Percentiles rank a stretch among this genome's conserved stretches.
Evolutionary conservation across 2,113 vertebrate genomes (phyloP).

Genomic region (Propithecus coquereli): DNA sequence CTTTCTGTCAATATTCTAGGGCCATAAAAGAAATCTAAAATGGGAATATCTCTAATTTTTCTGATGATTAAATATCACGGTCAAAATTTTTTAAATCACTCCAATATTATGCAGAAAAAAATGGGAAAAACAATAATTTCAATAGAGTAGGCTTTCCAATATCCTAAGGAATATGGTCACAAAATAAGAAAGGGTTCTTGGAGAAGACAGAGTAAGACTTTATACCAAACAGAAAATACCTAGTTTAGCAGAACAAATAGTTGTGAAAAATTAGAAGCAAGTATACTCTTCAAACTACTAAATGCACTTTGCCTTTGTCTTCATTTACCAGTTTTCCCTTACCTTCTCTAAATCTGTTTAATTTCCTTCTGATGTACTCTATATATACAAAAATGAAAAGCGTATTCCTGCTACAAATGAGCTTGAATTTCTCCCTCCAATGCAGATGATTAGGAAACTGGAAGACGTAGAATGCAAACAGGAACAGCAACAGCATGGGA

Average conservation of each 20-base stretch:
- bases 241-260: background rate
- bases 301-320: background rate
- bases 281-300: background rate
- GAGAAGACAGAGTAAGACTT: background rate
- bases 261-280: background rate
- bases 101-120: background rate
- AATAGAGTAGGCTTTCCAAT: background rate
- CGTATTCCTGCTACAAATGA: background rate
- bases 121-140: background rate
- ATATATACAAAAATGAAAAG: background rate
- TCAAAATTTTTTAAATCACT: constrained; percentile 28
- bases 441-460: background rate
- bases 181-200: background rate
- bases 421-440: background rate
- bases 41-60: constrained; percentile 12
- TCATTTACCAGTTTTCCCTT: background rate
- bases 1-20: constrained; percentile 45
- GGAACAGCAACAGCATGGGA: background rate
- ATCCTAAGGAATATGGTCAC: background rate
- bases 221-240: background rate
- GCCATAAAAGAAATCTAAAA: constrained; percentile 39
- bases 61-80: constrained; percentile 25
- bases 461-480: background rate
- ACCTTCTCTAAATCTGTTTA: background rate
- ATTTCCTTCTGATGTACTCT: background rate